Evolutionary conservation across 2,888 invertebrate species (phyloP), one percentile per base, ranked within the genome.

Genomic region (Torymus aiolomorphi): DNA sequence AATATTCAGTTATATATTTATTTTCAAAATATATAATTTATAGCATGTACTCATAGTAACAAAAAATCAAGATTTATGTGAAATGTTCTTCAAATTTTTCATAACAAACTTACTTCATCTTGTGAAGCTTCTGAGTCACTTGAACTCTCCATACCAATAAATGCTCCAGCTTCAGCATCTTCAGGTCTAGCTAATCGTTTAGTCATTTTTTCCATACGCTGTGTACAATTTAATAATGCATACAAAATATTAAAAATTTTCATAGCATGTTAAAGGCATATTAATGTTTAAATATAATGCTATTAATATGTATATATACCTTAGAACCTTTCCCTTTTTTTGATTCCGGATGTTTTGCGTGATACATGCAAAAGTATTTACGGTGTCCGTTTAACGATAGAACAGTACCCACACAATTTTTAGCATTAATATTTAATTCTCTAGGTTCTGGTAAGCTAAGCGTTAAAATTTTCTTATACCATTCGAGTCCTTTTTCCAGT

Each of bases 311-410:
- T 59, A 56, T 24, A 49, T 42, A n/a, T 89, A 94, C 94, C 93
- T 94, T 95, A 74, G 93, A 93, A 65, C 94, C 94, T 86, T 93
- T 93, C 83, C 92, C 92, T 86, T 90, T 91, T 80, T 93, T 92
- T 73, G 90, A 90, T 91, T 97, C 97, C 0, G 96, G 96, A 91
- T 98, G 97, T 91, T 97, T 98, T 78, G 97, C 97, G 92, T 99
- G 99, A 92, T 98, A 99, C 93, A 99, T 98, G 91, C 98, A 98
- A 92, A 98, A 99, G 92, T 99, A 98, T 91, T 97, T 97, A 83
- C 98, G 93, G 91, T 97, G 97, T 31, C 99, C 98, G 91, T 99
- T 99, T 83, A 99, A 92, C 1, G 98, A 96, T 66, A 99, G 92
- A 80, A 99, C 98, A 4, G 98, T 98, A 75, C 99, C 99, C 62